phyloP scores from a whole-genome alignment of 2,113 vertebrate species.

The Elaphurus davidianus region DNA sequence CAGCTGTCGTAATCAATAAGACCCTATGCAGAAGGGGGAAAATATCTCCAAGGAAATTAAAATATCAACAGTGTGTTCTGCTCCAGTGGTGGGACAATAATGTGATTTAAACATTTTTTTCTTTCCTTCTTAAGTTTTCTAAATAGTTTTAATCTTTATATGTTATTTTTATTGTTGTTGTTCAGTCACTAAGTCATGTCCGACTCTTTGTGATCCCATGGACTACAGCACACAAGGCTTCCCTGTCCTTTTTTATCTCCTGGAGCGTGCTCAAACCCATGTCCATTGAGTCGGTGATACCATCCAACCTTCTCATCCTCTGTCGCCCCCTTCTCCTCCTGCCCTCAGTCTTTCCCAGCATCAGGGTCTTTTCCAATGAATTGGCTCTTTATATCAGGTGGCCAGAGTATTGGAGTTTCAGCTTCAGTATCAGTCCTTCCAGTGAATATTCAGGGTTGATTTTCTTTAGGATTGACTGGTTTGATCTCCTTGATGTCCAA shows the following conservation, averaged over 20 bases:
- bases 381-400: not conserved
- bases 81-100: not conserved
- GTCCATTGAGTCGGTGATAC: not conserved
- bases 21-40: not conserved
- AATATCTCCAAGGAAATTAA: not conserved
- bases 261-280: not conserved
- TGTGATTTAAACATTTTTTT: not conserved
- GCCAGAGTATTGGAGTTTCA: not conserved
- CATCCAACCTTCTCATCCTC: not conserved
- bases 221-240: not conserved
- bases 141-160: not conserved
- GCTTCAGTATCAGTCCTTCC: not conserved
- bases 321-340: not conserved
- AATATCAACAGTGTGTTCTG: not conserved
- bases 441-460: not conserved
- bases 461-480: not conserved
- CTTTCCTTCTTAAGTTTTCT: not conserved
- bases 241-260: not conserved
- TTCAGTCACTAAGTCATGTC: not conserved
- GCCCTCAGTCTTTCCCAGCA: not conserved
- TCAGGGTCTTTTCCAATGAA: not conserved
- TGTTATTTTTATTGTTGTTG: not conserved
- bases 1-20: not conserved
- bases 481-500: not conserved
- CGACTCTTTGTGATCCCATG: not conserved